phyloP scores from a whole-genome alignment of 2,888 invertebrate genomes.

The Scrobipalpa atriplicella region DNA sequence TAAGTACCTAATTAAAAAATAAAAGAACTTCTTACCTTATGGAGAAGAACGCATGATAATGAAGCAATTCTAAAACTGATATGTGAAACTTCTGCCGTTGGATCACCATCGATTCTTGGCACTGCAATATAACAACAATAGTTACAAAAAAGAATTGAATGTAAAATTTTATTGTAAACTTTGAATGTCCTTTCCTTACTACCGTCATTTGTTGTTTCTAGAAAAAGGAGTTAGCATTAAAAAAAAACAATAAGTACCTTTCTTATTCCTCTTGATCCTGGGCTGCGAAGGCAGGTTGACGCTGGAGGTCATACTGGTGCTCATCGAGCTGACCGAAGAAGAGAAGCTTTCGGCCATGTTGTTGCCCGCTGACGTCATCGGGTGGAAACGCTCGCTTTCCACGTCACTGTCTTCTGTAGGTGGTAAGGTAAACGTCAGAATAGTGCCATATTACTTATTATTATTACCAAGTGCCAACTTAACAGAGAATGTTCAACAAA shows the following conservation, averaged over 20 bases:
- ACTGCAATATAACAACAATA: constrained; percentile 51
- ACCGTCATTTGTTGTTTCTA: too few species aligned
- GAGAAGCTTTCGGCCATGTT: constrained; percentile 84
- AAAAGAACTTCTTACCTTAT: constrained; percentile 87
- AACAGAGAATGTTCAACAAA: too few species aligned
- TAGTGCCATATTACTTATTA: too few species aligned
- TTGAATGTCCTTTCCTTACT: too few species aligned
- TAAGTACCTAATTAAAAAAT: too few species aligned
- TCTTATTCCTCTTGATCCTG: constrained; percentile 69
- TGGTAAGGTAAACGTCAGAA: neutral
- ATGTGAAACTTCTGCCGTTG: constrained; percentile 88
- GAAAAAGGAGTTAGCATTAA: too few species aligned
- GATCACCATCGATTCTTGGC: constrained; percentile 84
- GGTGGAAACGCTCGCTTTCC: constrained; percentile 85
- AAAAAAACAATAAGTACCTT: constrained; percentile 50
- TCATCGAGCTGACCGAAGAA: constrained; percentile 86
- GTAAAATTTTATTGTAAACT: neutral
- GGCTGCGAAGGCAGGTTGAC: constrained; percentile 69
- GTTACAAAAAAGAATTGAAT: too few species aligned
- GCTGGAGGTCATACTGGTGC: constrained; percentile 85
- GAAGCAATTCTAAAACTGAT: constrained; percentile 89
- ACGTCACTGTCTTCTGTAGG: constrained; percentile 85
- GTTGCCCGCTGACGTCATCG: constrained; percentile 83
- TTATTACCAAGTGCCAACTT: too few species aligned
- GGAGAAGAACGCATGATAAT: constrained; percentile 89